phyloP scores from a whole-genome alignment of 1,140 invertebrate genomes.

The Anadara kagoshimensis region DNA sequence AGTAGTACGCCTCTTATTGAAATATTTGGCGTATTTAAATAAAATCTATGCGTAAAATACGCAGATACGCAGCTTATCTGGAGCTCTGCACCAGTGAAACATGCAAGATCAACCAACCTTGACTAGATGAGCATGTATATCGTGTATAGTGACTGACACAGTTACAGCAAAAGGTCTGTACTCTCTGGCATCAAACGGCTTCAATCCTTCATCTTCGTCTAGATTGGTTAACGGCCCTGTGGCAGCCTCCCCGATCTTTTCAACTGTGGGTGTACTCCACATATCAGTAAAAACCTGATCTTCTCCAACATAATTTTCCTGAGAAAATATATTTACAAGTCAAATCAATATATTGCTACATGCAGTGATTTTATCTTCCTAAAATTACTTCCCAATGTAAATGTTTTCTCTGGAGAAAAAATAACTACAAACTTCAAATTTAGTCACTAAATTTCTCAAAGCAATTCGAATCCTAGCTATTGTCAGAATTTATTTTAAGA shows the following conservation, averaged over 20 bases:
- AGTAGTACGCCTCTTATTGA: too few relatives aligned
- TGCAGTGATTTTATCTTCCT: too few relatives aligned
- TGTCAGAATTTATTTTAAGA: too few relatives aligned
- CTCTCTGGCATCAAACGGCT: slow-evolving; percentile 82
- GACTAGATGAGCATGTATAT: slow-evolving; percentile 89
- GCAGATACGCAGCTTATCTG: too few relatives aligned
- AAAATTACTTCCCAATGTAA: too few relatives aligned
- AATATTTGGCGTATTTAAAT: too few relatives aligned
- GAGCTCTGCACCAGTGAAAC: background rate
- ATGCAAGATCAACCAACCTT: slow-evolving; percentile 56
- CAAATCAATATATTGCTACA: too few relatives aligned
- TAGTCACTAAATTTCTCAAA: too few relatives aligned
- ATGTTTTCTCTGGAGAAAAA: too few relatives aligned
- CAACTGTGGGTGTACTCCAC: slow-evolving; percentile 34
- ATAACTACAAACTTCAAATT: too few relatives aligned
- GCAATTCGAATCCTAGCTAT: too few relatives aligned
- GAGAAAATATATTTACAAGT: slow-evolving; percentile 43
- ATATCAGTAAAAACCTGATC: slow-evolving; percentile 94
- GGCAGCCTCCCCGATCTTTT: slow-evolving; percentile 38
- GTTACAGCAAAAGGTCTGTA: slow-evolving; percentile 93
- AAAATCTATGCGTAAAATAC: too few relatives aligned
- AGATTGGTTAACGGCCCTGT: slow-evolving; percentile 37
- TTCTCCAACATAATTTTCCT: slow-evolving; percentile 97
- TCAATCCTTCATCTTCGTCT: slow-evolving; percentile 43
- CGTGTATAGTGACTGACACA: slow-evolving; percentile 95